Evolutionary conservation across 2,888 invertebrate species (phyloP), one percentile per base, ranked within the genome.

Genomic region (Caenorhabditis doughertyi): DNA sequence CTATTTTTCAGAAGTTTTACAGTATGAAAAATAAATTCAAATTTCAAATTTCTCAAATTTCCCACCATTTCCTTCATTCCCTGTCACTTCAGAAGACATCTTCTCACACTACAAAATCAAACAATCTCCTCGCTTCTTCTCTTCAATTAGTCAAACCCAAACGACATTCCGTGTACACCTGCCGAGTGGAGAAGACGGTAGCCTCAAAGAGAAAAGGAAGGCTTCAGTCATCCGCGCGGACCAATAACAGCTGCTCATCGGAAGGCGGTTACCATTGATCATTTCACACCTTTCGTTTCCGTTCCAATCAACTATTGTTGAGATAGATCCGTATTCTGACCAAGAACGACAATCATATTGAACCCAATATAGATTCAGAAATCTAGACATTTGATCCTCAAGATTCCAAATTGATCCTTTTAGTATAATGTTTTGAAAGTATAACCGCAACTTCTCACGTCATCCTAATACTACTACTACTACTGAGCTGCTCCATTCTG

Each of bases 211-310:
- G 4, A 42, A 56, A 64, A 62, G 49, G 23, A 53, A 49, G 55
- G 21, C 18, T 21, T 47, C 18, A 42, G 39, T 55, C 44, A 47
- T 5, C 56, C 65, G 65, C 35, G 35, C 65, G 39, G 49, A 74
- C 23, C n/a, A 64, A 56, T 55, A 49, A 58, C 65, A 74, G 74
- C 73, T 73, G 73, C 64, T 55, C 39, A 13, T 9, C 58, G 62
- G 11, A 16, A 27, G 62, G 51, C 60, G 49, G 60, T 42, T 11
- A 27, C 49, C 13, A 49, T 51, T 49, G 25, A 55, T 70, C 56
- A 55, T 42, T 53, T 73, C 73, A 44, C 73, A 64, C 72, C 62
- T 72, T 53, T 39, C 11, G 39, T 3, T 32, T 25, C 60, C 39
- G 13, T 53, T 42, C 8, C 27, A 44, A 44, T 23, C 0, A 39